Base-by-base conservation (phyloP, 2,888 invertebrate species). In the Agonum fuliginosum region DNA sequence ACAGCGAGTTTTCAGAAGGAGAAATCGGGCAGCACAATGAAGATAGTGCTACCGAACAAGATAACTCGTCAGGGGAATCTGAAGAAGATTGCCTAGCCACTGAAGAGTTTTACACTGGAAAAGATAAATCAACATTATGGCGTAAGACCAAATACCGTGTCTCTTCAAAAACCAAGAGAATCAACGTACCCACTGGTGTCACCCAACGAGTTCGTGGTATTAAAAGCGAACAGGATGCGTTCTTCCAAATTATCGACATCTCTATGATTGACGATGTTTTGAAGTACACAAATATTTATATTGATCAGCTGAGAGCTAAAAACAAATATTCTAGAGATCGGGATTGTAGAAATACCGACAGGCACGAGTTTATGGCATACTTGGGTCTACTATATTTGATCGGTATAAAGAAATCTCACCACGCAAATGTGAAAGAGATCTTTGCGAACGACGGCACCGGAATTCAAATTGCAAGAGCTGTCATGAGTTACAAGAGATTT, bases 261-360 rank as follows among this genome's bases (percentile, higher is more conserved):
- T 79, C 79, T 79, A 82, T 82, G 82, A 82, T 82, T 51, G 51
- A 51, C 12, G 51, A 12, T 51, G 20, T 51, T 51, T 12, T 51
- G 51, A 51, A 22, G 51, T 51, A 51, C 51, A 51, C 51, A 51
- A 19, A 51, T 51, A 51, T 51, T 10, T 27, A 24, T n/a, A 62
- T 62, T 62, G 62, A 20, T 4, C 3, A 62, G 34, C 3, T 8
- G 3, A 20, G 12, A 62, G 3, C n/a, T n/a, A n/a, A n/a, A n/a
- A n/a, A n/a, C n/a, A n/a, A n/a, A n/a, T n/a, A n/a, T n/a, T n/a
- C n/a, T n/a, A 14, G 22, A 19, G 20, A 24, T 20, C 51, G 30
- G n/a, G 51, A 72, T 17, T 48, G 51, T 51, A 72, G 17, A 54
- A 4, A 72, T 19, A 24, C 22, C 4, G 19, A 1, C 3, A 72